These are phyloP conservation scores for Fregetta grallaria DNA, from an alignment of 2,113 vertebrate genomes.

Conservation along the genomic window DNA sequence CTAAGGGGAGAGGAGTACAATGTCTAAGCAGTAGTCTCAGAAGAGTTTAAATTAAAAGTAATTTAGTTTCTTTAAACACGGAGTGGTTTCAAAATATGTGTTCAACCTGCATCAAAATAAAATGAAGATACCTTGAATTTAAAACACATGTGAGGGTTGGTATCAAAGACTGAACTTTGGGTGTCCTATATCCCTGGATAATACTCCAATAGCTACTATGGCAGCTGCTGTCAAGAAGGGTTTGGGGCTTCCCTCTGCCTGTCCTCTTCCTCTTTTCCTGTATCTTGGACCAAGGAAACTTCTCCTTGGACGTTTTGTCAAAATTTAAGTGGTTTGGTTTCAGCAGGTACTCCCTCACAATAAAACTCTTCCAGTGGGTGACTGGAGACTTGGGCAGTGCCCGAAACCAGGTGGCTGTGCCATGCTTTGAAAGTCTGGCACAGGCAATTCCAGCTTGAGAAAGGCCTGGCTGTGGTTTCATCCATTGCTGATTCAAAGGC, in stretches of 20 bases:
- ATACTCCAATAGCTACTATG: neutral
- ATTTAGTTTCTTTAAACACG: neutral
- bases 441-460: rapidly evolving
- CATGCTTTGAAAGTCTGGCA: neutral
- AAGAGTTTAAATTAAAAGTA: neutral
- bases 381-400: neutral
- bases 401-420: neutral
- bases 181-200: neutral
- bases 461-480: neutral
- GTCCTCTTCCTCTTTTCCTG: neutral
- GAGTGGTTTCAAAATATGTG: neutral
- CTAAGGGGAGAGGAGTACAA: neutral
- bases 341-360: neutral
- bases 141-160: neutral
- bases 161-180: neutral
- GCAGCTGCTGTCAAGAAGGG: neutral
- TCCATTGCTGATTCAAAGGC: neutral
- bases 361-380: neutral
- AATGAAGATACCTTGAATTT: neutral
- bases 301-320: neutral
- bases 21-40: neutral
- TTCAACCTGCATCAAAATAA: neutral
- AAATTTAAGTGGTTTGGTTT: neutral
- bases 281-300: neutral
- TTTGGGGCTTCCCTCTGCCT: neutral